phyloP scores from a whole-genome alignment of 2,888 invertebrate species.

The Fabriciana adippe region DNA sequence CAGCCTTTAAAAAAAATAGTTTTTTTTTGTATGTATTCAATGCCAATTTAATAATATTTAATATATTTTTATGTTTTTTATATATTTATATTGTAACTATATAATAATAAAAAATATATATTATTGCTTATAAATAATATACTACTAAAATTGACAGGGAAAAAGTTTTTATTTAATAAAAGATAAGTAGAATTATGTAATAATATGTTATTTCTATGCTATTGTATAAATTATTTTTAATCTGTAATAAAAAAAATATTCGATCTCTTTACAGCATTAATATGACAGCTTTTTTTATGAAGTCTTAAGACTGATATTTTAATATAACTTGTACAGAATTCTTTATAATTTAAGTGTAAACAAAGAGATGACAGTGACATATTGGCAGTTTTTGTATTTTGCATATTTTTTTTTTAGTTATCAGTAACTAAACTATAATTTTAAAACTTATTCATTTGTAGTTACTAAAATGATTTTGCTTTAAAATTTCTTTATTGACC shows the following conservation, averaged over 20 bases:
- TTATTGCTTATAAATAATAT: not conserved
- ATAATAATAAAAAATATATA: not conserved
- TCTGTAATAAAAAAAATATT: not conserved
- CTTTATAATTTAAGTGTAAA: not conserved
- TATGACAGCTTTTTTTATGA: conserved; percentile 13
- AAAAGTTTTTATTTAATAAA: not conserved
- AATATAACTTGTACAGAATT: not conserved
- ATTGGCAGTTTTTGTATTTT: no score
- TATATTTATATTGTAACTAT: no score
- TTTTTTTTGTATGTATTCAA: not conserved
- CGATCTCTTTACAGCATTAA: not conserved
- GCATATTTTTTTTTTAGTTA: no score
- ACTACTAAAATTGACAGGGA: not conserved
- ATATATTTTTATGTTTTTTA: no score
- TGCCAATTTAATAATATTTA: no score
- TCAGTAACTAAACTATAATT: no score
- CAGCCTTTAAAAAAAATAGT: not conserved
- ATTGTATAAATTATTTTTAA: not conserved
- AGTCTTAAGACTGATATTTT: conserved; percentile 21
- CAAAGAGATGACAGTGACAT: conserved; percentile 4
- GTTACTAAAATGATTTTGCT: no score
- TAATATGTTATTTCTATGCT: not conserved
- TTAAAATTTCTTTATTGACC: no score
- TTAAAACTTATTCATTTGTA: no score
- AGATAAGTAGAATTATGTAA: no score